These are phyloP conservation scores for Amblyjoppa fuscipennis DNA, from an alignment of 2,888 invertebrate species.

Conservation along the genomic window DNA sequence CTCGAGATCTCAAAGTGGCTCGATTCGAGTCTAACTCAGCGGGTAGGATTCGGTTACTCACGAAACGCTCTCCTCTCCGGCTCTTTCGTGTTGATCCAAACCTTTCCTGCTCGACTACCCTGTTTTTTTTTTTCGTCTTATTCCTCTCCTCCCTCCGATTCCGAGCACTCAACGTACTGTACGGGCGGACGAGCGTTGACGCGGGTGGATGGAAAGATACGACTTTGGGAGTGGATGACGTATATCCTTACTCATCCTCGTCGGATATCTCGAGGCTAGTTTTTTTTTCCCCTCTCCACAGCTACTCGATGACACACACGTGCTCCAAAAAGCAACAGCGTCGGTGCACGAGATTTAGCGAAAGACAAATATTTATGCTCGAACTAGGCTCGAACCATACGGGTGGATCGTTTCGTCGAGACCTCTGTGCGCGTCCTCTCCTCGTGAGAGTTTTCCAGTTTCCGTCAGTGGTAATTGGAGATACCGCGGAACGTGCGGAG, in stretches of 20 bases:
- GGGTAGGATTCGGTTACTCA: conserved; percentile 46
- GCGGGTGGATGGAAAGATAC: conserved; percentile 10
- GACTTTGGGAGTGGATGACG: conserved; percentile 19
- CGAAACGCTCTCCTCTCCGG: conserved; percentile 10
- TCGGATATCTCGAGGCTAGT: conserved; percentile 16
- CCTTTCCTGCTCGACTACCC: conserved; percentile 1
- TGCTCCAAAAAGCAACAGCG: conserved; percentile 30
- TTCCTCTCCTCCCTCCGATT: background rate
- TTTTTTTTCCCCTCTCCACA: background rate
- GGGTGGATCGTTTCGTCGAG: conserved; percentile 29
- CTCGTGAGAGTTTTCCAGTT: conserved; percentile 4
- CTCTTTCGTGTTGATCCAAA: conserved; percentile 44
- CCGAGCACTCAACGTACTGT: background rate
- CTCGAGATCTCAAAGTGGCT: conserved; percentile 57
- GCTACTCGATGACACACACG: conserved; percentile 44
- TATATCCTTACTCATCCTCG: conserved; percentile 42
- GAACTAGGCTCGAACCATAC: conserved; percentile 8
- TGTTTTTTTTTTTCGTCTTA: conserved; percentile 17
- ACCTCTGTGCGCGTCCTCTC: background rate
- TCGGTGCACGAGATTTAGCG: conserved; percentile 52
- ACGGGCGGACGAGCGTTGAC: background rate
- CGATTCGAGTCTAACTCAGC: conserved; percentile 44
- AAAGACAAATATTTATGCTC: conserved; percentile 63
- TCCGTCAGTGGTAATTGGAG: background rate
- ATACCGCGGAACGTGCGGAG: background rate